Evolutionary conservation across 2,113 vertebrate species (phyloP), one percentile per base, ranked within the genome.

Genomic region (Maccullochella peelii): DNA sequence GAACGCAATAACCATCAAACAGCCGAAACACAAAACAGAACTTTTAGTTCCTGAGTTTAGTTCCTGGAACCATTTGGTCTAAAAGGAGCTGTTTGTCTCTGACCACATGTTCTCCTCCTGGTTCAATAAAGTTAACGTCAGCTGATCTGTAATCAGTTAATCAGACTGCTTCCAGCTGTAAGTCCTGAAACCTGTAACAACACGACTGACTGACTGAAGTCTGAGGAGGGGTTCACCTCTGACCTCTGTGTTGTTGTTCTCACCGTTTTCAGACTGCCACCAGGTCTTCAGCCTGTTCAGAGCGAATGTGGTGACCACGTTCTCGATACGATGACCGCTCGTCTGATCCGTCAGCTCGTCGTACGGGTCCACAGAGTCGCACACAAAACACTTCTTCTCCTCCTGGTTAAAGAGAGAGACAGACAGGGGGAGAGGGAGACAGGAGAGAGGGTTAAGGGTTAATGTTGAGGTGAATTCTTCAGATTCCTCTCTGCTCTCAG

Each of bases 191-290:
- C 50, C 36, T 9, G 8, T 25, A 73, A 44, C 58, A 47, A 62
- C 55, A 57, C 18, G 18, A n/a, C 18, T 42, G 57, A 69, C n/a
- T 36, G 20, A 27, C 18, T 11, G 52, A 21, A 8, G 50, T 52
- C 20, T 21, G 52, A 54, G 52, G 21, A 57, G 36, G 33, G n/a
- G 33, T 9, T 36, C 49, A 40, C 40, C 52, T 78, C 33, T 68
- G 73, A 73, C 58, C 67, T 49, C 1, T n/a, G 59, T n/a, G 38
- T 47, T 7, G 2, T 4, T 40, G 71, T 92, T 69, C 95, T 61
- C 93, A 99, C 98, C 98, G 52, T 97, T 99, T 96, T 99, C 98
- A 0, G 98, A 99, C 86, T 99, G 98, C 98, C 98, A 99, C 98
- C 98, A 99, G 61, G 98, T 97, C 94, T 99, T 99, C 57, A 99